phyloP scores from a whole-genome alignment of 2,888 invertebrate species.

The Drosophila falleni region DNA sequence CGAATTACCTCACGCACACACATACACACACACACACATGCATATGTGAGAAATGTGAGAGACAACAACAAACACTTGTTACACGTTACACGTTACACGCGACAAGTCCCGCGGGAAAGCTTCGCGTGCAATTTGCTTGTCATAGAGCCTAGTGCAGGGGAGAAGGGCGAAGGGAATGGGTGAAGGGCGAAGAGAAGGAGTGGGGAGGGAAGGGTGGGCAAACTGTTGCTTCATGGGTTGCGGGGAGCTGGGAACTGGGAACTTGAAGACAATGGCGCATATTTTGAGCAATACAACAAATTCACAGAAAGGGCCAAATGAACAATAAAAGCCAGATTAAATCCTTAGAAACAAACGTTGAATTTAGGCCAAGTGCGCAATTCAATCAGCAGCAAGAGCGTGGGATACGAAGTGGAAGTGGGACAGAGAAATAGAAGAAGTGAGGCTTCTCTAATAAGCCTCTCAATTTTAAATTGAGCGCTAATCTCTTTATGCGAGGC shows the following conservation, averaged over 20 bases:
- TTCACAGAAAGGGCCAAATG: conserved; percentile 26
- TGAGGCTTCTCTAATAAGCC: conserved; percentile 47
- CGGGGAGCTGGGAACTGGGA: background rate
- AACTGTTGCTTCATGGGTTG: conserved; percentile 31
- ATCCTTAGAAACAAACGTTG: conserved; percentile 46
- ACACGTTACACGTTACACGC: conserved; percentile 34
- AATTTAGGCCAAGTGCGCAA: conserved; percentile 54
- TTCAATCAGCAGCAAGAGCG: conserved; percentile 38
- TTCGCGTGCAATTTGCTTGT: conserved; percentile 63
- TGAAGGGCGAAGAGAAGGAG: background rate
- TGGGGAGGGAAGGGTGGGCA: background rate
- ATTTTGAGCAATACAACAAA: conserved; percentile 23
- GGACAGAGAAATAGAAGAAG: background rate
- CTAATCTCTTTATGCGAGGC: conserved; percentile 60
- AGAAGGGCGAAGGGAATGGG: too few species aligned
- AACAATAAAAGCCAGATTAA: conserved; percentile 60
- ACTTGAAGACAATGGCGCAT: conserved; percentile 15
- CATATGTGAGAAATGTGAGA: background rate
- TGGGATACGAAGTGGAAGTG: background rate
- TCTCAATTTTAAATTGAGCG: conserved; percentile 61
- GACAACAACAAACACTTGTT: conserved; percentile 58
- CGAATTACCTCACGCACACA: conserved; percentile 36
- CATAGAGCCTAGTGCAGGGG: conserved; percentile 27
- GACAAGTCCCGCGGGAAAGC: conserved; percentile 61
- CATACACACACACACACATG: background rate